Conservation (phyloP, 2,888 invertebrate species). For the Scaptomyza reducta region DNA sequence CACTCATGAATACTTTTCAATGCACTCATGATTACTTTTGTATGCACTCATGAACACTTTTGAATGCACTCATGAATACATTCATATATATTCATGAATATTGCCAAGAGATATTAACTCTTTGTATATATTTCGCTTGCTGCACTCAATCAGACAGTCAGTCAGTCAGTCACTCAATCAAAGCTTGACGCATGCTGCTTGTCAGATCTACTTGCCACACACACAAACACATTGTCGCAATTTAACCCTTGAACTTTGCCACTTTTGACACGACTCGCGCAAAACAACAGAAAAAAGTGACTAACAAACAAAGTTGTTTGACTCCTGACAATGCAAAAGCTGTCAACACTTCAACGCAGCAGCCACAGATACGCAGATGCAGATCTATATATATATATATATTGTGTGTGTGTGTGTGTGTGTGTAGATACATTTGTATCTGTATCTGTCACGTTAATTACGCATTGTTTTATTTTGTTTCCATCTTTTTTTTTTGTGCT, state of each 20-base stretch:
- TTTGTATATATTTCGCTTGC: background rate
- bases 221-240: conserved; percentile 38
- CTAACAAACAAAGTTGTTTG: conserved; percentile 70
- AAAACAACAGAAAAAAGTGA: conserved; percentile 41
- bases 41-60: too few relatives aligned
- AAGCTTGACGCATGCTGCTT: conserved; percentile 18
- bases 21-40: too few relatives aligned
- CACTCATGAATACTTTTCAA: background rate
- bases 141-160: conserved; percentile 25
- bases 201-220: too few relatives aligned
- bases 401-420: too few relatives aligned
- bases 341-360: conserved; percentile 59
- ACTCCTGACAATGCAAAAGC: conserved; percentile 73
- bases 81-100: background rate
- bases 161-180: conserved; percentile 36
- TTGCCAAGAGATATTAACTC: background rate
- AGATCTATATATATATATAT: conserved; percentile 4
- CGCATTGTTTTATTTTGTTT: conserved; percentile 67
- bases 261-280: conserved; percentile 64
- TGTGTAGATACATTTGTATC: conserved; percentile 7
- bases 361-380: conserved; percentile 24
- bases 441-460: conserved; percentile 66
- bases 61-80: conserved; percentile 2
- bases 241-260: conserved; percentile 75
- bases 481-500: conserved; percentile 14